Evolutionary conservation across 2,797 vertebrate genomes (phyloP), one percentile per base, ranked within the genome.

Genomic region (Antennarius maculatus): DNA sequence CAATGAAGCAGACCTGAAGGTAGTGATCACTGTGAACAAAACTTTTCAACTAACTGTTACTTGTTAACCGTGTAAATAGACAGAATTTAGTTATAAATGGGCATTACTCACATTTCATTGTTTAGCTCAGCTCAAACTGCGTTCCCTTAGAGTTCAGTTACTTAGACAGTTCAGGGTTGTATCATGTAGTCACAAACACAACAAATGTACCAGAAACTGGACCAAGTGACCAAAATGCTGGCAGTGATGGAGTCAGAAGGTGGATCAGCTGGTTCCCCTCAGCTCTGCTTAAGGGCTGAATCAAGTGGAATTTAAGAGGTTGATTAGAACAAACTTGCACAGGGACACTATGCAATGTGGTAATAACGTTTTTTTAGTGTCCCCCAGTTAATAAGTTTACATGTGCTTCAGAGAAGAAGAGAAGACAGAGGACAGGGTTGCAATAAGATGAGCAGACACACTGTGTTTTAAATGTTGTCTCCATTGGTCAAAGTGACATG

Each of bases 1-100:
- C 67, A 61, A 74, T 85, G 75, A 80, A 76, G 66, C 76, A 79
- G 90, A 93, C 90, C 85, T 84, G 71, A 88, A 86, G 82, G 85
- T 91, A 87, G 87, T 80, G 71, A 93, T 90, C 89, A 93, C 88
- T 91, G 91, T 93, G 90, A 93, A 88, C 77, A 87, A 39, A 10
- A 84, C 77, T 52, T 84, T 81, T 81, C 70, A 71, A 61, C 72
- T 13, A n/a, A 63, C 73, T 51, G 51, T 61, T 51, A 59, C 74
- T 52, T 42, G 60, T 5, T 55, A 59, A 74, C 61, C 68, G 63
- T 34, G 50, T 62, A 16, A 68, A 71, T 61, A 64, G 58, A 71
- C 39, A 53, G 49, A 49, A 67, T 63, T 76, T 61, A 69, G 76
- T 69, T 61, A 59, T 48, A 45, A 68, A 49, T 0, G 61, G 76